Conservation (phyloP, 2,888 invertebrate species). For the Synergus umbraculus region DNA sequence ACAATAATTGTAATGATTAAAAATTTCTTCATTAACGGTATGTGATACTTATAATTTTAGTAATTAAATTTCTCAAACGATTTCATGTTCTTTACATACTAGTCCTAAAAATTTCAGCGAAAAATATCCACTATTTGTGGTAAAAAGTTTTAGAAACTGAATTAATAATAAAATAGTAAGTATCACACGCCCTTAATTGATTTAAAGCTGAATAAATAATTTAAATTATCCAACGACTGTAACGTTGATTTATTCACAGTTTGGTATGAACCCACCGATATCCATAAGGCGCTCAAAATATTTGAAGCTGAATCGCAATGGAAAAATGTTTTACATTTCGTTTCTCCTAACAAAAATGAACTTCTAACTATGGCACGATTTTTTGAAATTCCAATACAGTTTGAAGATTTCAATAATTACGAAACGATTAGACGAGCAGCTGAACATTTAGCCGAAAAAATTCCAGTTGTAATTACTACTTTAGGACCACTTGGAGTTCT, state of each 20-base stretch:
- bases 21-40: too few species aligned
- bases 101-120: too few species aligned
- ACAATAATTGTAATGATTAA: too few species aligned
- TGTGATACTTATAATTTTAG: too few species aligned
- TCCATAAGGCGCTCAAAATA: conserved; percentile 86
- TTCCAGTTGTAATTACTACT: conserved; percentile 71
- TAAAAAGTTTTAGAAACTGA: too few species aligned
- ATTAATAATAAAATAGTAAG: too few species aligned
- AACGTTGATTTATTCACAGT: conserved; percentile 81
- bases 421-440: conserved; percentile 58
- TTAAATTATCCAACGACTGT: too few species aligned
- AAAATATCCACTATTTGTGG: too few species aligned
- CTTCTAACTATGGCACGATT: conserved; percentile 83
- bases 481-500: conserved; percentile 70
- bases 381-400: conserved; percentile 72
- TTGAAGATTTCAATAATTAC: conserved; percentile 47
- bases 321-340: conserved; percentile 79
- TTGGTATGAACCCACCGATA: conserved; percentile 94
- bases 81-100: too few species aligned
- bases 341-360: conserved; percentile 91
- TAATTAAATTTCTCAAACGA: too few species aligned
- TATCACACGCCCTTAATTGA: too few species aligned
- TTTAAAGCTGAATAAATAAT: too few species aligned
- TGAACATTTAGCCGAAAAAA: conserved; percentile 60
- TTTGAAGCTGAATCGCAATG: conserved; percentile 77